phyloP scores from a whole-genome alignment of 2,797 vertebrate species.

The Meriones psammophilus region DNA sequence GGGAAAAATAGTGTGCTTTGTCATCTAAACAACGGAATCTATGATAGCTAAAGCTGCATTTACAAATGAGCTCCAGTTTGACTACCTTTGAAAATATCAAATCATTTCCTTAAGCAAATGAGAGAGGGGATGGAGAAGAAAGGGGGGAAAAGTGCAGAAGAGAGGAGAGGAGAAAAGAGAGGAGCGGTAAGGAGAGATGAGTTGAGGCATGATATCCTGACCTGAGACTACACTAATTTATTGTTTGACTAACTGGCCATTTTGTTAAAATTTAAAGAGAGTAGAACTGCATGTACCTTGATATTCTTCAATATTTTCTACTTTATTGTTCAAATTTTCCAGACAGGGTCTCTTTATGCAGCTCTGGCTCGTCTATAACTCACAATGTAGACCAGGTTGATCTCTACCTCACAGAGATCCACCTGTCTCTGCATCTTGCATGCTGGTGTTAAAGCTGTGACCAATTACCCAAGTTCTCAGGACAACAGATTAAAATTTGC shows the following conservation, averaged over 20 bases:
- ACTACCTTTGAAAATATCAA: not conserved
- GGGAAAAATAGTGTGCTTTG: not conserved
- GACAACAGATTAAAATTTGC: not conserved
- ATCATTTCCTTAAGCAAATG: not conserved
- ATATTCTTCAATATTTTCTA: slow-evolving; percentile 28
- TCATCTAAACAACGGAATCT: not conserved
- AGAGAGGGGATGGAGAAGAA: not conserved
- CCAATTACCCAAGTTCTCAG: not conserved
- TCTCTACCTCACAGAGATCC: not conserved
- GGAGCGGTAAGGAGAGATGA: not conserved
- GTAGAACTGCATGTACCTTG: not conserved
- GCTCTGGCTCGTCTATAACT: not conserved
- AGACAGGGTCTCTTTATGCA: too few species aligned
- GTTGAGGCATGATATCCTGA: not conserved
- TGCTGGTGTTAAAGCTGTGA: not conserved
- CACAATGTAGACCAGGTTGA: not conserved
- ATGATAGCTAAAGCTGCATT: not conserved
- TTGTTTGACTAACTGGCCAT: not conserved
- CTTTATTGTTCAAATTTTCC: not conserved
- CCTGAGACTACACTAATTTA: not conserved
- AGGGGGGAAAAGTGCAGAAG: not conserved
- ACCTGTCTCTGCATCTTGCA: not conserved
- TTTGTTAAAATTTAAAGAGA: slow-evolving; percentile 43
- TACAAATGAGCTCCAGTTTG: not conserved
- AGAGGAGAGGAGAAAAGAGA: too few species aligned